Evolutionary conservation across 2,113 vertebrate genomes (phyloP).

Genomic region (Nothoprocta pentlandii): DNA sequence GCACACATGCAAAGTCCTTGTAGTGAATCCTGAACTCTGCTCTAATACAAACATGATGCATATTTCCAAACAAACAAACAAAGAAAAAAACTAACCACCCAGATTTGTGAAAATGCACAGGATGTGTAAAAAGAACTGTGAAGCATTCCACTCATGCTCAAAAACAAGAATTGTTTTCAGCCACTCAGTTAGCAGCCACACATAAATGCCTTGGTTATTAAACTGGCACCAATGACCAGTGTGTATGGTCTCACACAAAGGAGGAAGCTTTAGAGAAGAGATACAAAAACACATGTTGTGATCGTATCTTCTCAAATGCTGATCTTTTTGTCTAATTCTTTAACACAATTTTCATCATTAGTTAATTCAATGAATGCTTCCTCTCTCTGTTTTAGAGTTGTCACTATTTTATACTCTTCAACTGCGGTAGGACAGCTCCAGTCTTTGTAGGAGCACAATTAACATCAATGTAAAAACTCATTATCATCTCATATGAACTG

Average conservation of each 20-base stretch:
- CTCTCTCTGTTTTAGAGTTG: neutral
- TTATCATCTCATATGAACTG: neutral
- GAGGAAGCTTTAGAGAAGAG: neutral
- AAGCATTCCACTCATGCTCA: neutral
- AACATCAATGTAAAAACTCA: neutral
- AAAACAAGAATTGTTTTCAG: neutral
- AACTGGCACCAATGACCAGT: neutral
- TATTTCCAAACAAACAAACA: neutral
- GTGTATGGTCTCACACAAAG: neutral
- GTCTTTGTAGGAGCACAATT: neutral
- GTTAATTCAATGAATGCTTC: neutral
- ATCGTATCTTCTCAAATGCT: neutral
- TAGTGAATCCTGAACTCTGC: neutral
- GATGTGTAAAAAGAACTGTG: neutral
- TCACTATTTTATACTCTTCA: neutral
- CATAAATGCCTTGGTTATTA: neutral
- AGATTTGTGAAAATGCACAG: neutral
- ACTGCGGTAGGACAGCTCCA: neutral
- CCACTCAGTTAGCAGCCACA: neutral
- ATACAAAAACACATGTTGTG: neutral
- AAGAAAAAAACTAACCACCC: no score
- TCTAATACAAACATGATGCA: neutral
- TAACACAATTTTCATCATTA: neutral
- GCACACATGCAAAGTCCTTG: neutral
- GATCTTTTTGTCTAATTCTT: neutral